These are phyloP conservation scores for Monomorium pharaonis DNA, from an alignment of 1,140 invertebrate genomes.

Conservation along the genomic window DNA sequence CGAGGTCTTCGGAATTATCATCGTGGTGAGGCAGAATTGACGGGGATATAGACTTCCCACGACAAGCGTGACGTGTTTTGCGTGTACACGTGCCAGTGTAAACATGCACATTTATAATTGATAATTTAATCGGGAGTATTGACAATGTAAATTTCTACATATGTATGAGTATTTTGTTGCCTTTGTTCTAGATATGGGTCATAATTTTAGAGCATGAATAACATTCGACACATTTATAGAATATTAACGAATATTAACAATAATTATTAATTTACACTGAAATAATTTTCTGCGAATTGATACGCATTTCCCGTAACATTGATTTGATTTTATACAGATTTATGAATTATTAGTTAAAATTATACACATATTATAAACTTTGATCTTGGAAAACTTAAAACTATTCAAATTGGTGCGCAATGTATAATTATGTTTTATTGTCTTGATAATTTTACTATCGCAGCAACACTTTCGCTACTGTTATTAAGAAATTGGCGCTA, in stretches of 20 bases:
- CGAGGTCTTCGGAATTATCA: constrained; percentile 76
- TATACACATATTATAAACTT: constrained; percentile 52
- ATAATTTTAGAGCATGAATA: too few species aligned
- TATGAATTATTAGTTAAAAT: constrained; percentile 28
- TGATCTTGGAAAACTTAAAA: constrained; percentile 59
- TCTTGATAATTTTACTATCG: constrained; percentile 63
- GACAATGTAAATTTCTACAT: too few species aligned
- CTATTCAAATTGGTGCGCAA: constrained; percentile 72
- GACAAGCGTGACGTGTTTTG: constrained; percentile 42
- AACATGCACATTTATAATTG: not conserved
- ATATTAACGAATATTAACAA: not conserved
- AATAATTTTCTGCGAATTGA: not conserved
- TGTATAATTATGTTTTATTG: constrained; percentile 72
- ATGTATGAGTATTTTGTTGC: too few species aligned
- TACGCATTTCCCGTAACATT: not conserved
- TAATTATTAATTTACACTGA: constrained; percentile 3
- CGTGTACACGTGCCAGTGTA: not conserved
- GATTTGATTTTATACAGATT: constrained; percentile 23
- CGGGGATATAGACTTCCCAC: constrained; percentile 76
- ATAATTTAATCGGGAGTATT: too few species aligned
- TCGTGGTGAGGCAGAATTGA: constrained; percentile 55
- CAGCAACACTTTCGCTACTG: constrained; percentile 72
- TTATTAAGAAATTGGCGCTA: constrained; percentile 79
- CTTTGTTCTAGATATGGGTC: too few species aligned
- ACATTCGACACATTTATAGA: too few species aligned